Base-by-base conservation (phyloP, 1,140 invertebrate species). In the Fopius arisanus region DNA sequence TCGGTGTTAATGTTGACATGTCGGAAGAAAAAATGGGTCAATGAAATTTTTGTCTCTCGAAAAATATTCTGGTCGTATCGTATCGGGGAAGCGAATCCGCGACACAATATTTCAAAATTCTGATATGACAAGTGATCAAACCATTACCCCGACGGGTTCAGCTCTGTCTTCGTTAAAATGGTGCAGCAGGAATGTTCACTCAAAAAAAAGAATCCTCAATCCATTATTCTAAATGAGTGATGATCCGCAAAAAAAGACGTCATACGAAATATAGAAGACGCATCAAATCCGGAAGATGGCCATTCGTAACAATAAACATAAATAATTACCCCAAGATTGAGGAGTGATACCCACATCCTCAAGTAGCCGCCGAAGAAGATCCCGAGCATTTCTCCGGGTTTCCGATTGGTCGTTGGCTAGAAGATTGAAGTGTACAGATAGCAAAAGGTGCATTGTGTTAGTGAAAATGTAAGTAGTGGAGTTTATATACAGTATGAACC, bases 401-500 rank as follows among this genome's bases (percentile, higher is more conserved):
- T 51, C 43, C 43, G 14, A 51, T 51, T 51, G 43, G 43, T n/a
- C 43, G 19, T 51, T 51, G 71, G 37, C n/a, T 26, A 48, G 37
- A 41, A 67, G 66, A 63, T 65, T 31, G 75, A 74, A 63, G 21
- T 67, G 23, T 59, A 68, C 16, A 70, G 59, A 73, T 67, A 70
- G 48, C 69, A 67, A 73, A 72, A 40, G 28, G 21, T 29, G 37
- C 21, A 62, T 26, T 62, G 21, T 1, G 9, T 7, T 26, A 9
- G 33, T 12, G 33, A 37, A 37, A 70, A 63, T 65, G 67, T 70
- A 74, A 70, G 65, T 43, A 75, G 41, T 41, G 70, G 79, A 54
- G 76, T 37, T 54, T 54, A n/a, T 51, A 23, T 40, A 65, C 37
- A 73, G 77, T 80, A 78, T 82, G 81, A 82, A 84, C 82, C 78